Evolutionary conservation across 2,888 invertebrate genomes (phyloP).

Genomic region (Tenthredo amoena): DNA sequence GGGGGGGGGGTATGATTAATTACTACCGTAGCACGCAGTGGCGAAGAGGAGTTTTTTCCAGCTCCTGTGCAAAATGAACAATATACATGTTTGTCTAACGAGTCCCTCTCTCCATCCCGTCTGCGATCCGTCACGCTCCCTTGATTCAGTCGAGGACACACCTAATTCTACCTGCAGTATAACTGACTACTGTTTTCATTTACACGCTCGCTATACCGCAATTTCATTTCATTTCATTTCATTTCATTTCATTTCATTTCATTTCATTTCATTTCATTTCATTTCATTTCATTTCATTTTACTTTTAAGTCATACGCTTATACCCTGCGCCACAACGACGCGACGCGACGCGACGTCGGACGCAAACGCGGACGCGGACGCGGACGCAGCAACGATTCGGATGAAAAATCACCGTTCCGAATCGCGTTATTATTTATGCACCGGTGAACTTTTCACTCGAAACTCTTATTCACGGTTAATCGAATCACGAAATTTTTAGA

Average conservation of each 20-base stretch:
- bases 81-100: constrained; percentile 37
- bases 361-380: no score
- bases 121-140: constrained; percentile 43
- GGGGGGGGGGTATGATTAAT: background rate
- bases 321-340: background rate
- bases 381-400: background rate
- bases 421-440: background rate
- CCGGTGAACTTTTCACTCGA: background rate
- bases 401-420: background rate
- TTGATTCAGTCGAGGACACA: constrained; percentile 32
- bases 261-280: background rate
- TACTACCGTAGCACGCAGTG: background rate
- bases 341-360: no score
- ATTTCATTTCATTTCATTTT: background rate
- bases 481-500: background rate
- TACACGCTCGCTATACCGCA: constrained; percentile 19
- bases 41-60: background rate
- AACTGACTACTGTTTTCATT: constrained; percentile 31
- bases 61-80: background rate
- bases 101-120: background rate
- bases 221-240: background rate
- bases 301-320: constrained; percentile 4
- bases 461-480: background rate
- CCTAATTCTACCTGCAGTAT: constrained; percentile 9
- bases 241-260: background rate